phyloP scores from a whole-genome alignment of 2,797 vertebrate species.

The Falco rusticolus region DNA sequence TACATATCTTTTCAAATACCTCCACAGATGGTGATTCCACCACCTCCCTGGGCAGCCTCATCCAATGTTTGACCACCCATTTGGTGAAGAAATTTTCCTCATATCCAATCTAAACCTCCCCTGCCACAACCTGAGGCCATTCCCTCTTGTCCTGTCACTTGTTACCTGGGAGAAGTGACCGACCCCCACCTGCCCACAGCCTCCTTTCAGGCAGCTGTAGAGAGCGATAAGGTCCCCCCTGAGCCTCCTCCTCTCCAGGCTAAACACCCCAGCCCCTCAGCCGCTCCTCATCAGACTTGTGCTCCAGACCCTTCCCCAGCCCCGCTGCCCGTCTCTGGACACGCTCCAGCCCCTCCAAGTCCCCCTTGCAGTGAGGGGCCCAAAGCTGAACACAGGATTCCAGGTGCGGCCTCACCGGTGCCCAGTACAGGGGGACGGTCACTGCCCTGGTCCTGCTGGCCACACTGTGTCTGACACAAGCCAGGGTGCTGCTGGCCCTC shows the following conservation, averaged over 20 bases:
- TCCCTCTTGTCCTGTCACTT: not conserved
- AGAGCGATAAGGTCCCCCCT: not conserved
- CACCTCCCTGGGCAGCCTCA: not conserved
- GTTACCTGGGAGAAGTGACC: not conserved
- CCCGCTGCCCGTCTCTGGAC: not conserved
- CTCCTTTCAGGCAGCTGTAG: not conserved
- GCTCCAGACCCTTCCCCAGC: not conserved
- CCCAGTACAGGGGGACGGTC: not conserved
- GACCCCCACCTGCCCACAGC: accelerated
- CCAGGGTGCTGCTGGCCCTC: not conserved
- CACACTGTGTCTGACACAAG: not conserved
- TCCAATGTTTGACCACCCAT: not conserved
- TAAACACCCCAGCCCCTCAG: not conserved
- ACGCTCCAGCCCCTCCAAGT: not conserved
- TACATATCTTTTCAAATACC: not conserved
- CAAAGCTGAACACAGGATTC: not conserved
- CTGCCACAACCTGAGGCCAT: not conserved
- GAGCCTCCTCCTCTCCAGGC: not conserved
- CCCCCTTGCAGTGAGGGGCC: not conserved
- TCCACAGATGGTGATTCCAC: not conserved
- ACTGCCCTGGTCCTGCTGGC: not conserved
- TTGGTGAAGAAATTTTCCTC: not conserved
- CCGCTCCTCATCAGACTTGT: not conserved
- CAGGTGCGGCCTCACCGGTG: not conserved
- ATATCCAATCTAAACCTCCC: not conserved